Evolutionary conservation across 1,140 invertebrate species (phyloP).

Genomic region (Homarus americanus): DNA sequence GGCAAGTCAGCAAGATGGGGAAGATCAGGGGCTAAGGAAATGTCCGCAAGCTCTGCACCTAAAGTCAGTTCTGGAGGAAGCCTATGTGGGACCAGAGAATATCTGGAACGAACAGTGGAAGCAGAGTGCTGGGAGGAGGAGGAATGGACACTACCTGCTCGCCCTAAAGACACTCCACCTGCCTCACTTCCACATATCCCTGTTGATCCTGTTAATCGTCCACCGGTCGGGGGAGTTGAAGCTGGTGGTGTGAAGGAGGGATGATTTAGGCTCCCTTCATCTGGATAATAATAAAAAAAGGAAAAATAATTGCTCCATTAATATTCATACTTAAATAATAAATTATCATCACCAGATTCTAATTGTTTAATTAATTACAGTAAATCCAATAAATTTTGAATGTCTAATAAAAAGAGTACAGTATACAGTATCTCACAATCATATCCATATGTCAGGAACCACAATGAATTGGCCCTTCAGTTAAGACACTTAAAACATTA

Average conservation of each 20-base stretch:
- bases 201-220: conserved; percentile 7
- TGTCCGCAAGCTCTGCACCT: conserved; percentile 67
- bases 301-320: not conserved
- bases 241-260: conserved; percentile 47
- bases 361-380: not conserved
- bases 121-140: conserved; percentile 76
- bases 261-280: conserved; percentile 33
- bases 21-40: conserved; percentile 68
- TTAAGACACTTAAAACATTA: too few relatives aligned
- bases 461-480: too few relatives aligned
- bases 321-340: not conserved
- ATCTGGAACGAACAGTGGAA: conserved; percentile 75
- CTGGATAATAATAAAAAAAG: not conserved
- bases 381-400: too few relatives aligned
- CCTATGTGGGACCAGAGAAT: conserved; percentile 67
- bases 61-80: conserved; percentile 69
- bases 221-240: conserved; percentile 31
- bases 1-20: conserved; percentile 74
- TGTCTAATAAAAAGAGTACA: too few relatives aligned
- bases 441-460: too few relatives aligned
- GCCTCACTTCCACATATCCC: conserved; percentile 61
- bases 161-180: conserved; percentile 56
- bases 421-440: too few relatives aligned
- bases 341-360: not conserved
- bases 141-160: conserved; percentile 74